phyloP scores from a whole-genome alignment of 23 tunicate genomes.

The Ciona savignyi region DNA sequence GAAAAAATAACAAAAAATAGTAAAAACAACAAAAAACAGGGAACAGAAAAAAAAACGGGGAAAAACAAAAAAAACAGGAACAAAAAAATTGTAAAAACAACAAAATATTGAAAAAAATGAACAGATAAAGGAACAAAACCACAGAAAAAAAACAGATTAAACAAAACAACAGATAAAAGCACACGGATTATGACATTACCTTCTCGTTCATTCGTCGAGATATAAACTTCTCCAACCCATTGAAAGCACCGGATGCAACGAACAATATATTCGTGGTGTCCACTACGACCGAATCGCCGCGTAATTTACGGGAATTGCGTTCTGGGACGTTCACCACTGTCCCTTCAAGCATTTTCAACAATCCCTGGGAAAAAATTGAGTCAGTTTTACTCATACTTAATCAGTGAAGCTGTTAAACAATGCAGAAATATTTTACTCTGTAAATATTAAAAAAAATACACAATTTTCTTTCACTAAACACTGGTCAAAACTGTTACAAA shows the following conservation, averaged over 20 bases:
- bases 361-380: conserved; percentile 34
- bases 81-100: no score
- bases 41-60: no score
- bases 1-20: no score
- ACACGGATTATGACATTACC: conserved; percentile 16
- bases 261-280: conserved; percentile 92
- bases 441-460: no score
- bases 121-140: no score
- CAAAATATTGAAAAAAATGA: no score
- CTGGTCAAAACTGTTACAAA: background rate
- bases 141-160: no score
- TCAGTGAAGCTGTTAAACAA: background rate
- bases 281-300: conserved; percentile 83
- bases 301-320: conserved; percentile 79
- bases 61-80: no score
- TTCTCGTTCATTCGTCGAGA: conserved; percentile 54
- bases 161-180: no score
- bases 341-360: conserved; percentile 94
- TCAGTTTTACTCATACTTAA: background rate
- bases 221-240: conserved; percentile 75
- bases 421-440: no score
- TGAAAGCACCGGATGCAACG: conserved; percentile 96
- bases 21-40: no score
- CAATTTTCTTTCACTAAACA: background rate
- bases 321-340: conserved; percentile 86